phyloP scores from a whole-genome alignment of 2,113 vertebrate species.

The Noctilio leporinus region DNA sequence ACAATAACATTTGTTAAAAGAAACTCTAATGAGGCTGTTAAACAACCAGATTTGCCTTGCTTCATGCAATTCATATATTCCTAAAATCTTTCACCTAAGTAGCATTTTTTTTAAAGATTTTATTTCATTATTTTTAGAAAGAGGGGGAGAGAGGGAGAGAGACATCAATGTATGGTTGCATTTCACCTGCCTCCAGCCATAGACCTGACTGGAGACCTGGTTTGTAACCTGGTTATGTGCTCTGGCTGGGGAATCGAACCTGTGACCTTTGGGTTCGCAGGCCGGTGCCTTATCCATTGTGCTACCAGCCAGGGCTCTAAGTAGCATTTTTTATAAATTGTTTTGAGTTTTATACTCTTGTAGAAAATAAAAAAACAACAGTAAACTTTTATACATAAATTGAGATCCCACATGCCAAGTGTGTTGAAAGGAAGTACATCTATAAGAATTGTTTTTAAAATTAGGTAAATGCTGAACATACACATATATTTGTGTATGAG shows the following conservation, averaged over 20 bases:
- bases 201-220: no score
- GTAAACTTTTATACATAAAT: neutral
- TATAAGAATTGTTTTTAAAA: conserved; percentile 48
- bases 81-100: neutral
- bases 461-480: conserved; percentile 18
- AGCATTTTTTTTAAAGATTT: no score
- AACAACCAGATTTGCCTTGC: neutral
- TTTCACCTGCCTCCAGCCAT: no score
- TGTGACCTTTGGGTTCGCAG: no score
- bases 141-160: no score
- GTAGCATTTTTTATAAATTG: neutral
- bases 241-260: no score
- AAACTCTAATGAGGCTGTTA: neutral
- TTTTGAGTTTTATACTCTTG: conserved; percentile 29
- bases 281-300: no score
- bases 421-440: conserved; percentile 26
- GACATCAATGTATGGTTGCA: no score
- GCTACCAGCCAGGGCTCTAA: no score
- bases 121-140: no score
- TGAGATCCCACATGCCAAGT: neutral
- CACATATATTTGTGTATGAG: neutral
- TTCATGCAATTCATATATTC: neutral
- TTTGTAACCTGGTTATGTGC: no score
- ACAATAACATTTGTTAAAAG: conserved; percentile 44
- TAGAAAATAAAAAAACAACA: conserved; percentile 36